Evolutionary conservation across 2,888 invertebrate genomes (phyloP).

Genomic region (Thereva nobilitata): DNA sequence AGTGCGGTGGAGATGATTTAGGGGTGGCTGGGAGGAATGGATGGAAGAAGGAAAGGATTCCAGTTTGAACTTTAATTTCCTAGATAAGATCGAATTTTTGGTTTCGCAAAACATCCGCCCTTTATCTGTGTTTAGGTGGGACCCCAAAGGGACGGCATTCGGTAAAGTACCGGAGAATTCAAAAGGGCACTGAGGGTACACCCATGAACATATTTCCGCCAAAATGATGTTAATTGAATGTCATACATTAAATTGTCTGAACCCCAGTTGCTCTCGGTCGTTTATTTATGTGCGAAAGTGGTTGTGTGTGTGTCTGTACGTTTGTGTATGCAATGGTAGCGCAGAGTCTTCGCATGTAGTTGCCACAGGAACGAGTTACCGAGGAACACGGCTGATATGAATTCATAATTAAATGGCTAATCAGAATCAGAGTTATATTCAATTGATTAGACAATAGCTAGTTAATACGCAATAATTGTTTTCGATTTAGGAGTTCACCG

Average conservation of each 20-base stretch:
- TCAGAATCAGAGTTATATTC: constrained; percentile 37
- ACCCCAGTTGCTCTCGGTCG: too few relatives aligned
- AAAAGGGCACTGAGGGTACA: constrained; percentile 6
- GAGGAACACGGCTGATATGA: constrained; percentile 30
- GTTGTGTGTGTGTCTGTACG: not conserved
- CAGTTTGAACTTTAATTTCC: too few relatives aligned
- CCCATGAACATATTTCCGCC: constrained; percentile 30
- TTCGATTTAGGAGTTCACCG: constrained; percentile 21
- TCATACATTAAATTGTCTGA: not conserved
- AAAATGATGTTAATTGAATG: constrained; percentile 35
- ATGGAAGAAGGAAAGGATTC: too few relatives aligned
- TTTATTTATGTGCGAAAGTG: not conserved
- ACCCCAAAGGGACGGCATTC: not conserved
- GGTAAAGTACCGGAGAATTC: constrained; percentile 15
- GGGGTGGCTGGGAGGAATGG: too few relatives aligned
- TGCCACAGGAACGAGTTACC: not conserved
- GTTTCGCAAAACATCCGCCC: not conserved
- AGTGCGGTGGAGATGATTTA: too few relatives aligned
- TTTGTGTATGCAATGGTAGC: constrained; percentile 3
- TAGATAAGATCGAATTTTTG: too few relatives aligned
- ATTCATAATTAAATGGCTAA: constrained; percentile 37
- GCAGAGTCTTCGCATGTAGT: constrained; percentile 3
- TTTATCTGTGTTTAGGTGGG: not conserved
- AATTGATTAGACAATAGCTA: constrained; percentile 36
- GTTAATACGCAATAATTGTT: constrained; percentile 36